phyloP scores from a whole-genome alignment of 1,140 invertebrate species.

The Cardiocondyla obscurior region DNA sequence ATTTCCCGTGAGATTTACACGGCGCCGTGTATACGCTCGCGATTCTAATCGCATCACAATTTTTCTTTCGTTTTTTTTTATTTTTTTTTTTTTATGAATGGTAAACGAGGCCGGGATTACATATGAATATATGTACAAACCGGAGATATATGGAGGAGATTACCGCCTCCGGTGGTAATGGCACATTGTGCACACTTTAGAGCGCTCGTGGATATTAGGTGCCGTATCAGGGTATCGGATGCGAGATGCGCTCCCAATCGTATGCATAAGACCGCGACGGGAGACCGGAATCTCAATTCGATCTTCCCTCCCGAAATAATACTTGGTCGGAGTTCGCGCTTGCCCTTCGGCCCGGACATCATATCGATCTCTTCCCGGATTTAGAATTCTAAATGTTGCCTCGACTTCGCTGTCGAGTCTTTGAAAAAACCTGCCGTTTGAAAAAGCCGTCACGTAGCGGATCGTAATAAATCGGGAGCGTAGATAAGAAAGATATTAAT shows the following conservation, averaged over 20 bases:
- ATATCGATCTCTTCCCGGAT: too few species aligned
- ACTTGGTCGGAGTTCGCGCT: constrained; percentile 21
- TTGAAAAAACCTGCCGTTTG: constrained; percentile 29
- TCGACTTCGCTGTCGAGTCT: not conserved
- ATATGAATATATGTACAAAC: not conserved
- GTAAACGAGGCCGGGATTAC: constrained; percentile 16
- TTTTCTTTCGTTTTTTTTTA: constrained; percentile 26
- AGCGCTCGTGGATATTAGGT: constrained; percentile 56
- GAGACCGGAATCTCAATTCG: constrained; percentile 51
- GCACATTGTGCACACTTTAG: constrained; percentile 28
- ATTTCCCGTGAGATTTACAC: constrained; percentile 30
- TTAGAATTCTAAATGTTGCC: too few species aligned
- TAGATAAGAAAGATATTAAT: constrained; percentile 65
- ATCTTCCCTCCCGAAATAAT: constrained; percentile 48
- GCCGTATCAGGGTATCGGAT: constrained; percentile 42
- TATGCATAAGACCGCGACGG: constrained; percentile 53
- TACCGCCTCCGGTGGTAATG: constrained; percentile 24
- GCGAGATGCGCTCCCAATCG: not conserved
- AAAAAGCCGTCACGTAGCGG: not conserved
- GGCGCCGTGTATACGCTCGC: not conserved
- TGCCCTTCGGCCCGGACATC: not conserved
- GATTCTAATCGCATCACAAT: constrained; percentile 41
- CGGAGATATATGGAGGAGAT: constrained; percentile 57
- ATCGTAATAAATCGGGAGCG: constrained; percentile 57
- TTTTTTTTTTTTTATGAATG: constrained; percentile 39